phyloP scores from a whole-genome alignment of 1,140 invertebrate genomes.

The Micrasema minimum region DNA sequence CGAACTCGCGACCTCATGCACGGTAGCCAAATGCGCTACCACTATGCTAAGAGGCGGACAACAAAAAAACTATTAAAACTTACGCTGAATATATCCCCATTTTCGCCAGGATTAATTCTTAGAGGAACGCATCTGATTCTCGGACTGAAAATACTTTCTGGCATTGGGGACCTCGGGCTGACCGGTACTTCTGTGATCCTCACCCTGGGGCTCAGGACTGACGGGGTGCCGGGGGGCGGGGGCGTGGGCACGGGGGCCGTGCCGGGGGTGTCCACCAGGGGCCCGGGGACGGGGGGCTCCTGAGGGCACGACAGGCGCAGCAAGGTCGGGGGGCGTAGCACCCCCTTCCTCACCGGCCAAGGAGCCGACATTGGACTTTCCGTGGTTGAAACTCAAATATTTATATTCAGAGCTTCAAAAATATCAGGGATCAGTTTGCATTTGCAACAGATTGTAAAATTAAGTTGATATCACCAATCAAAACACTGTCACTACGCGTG shows the following conservation, averaged over 20 bases:
- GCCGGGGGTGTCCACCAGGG: conserved; percentile 56
- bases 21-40: too few species aligned
- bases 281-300: conserved; percentile 54
- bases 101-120: conserved; percentile 18
- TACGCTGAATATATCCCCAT: not conserved
- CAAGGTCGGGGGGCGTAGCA: conserved; percentile 66
- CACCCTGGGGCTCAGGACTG: conserved; percentile 43
- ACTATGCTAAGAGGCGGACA: too few species aligned
- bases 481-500: conserved; percentile 2
- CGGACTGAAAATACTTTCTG: conserved; percentile 51
- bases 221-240: conserved; percentile 24
- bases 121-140: conserved; percentile 48
- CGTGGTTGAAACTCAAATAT: conserved; percentile 35
- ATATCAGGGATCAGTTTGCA: too few species aligned
- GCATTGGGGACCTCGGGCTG: conserved; percentile 46
- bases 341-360: conserved; percentile 75
- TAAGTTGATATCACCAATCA: not conserved
- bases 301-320: conserved; percentile 20
- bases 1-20: too few species aligned
- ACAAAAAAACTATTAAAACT: too few species aligned
- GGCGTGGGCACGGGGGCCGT: conserved; percentile 29
- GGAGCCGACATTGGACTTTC: conserved; percentile 65
- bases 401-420: not conserved
- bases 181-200: conserved; percentile 54
- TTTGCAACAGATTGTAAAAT: too few species aligned